These are phyloP conservation scores for Morpho helenor DNA, from an alignment of 2,888 invertebrate genomes.

Conservation along the genomic window DNA sequence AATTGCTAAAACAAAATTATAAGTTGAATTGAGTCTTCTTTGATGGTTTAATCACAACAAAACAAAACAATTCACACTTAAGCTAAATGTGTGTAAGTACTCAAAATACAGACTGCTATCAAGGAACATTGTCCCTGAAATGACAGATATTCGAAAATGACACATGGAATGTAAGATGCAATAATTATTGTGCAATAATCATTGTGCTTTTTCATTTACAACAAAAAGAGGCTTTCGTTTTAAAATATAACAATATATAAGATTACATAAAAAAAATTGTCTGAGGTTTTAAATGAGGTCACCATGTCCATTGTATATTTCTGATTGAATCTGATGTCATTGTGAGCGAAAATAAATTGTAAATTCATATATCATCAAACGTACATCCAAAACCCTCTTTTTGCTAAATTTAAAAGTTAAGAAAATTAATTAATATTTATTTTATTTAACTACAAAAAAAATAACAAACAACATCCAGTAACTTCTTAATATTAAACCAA, in stretches of 20 bases:
- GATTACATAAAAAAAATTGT: conserved; percentile 5
- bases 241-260: conserved; percentile 9
- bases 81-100: no score
- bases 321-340: background rate
- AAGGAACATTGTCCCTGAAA: background rate
- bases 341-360: no score
- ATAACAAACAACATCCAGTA: conserved; percentile 26
- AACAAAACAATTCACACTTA: no score
- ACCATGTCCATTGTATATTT: conserved; percentile 4
- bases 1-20: no score
- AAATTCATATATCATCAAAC: background rate
- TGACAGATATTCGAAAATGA: conserved; percentile 2
- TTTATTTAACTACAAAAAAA: conserved; percentile 21
- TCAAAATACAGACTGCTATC: background rate
- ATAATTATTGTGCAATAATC: conserved; percentile 32
- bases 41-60: no score
- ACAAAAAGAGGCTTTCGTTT: conserved; percentile 16
- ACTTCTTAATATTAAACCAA: conserved; percentile 23
- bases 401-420: conserved; percentile 10
- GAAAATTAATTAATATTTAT: conserved; percentile 10
- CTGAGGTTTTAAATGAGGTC: conserved; percentile 5
- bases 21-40: no score
- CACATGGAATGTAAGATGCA: conserved; percentile 33
- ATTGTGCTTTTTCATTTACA: conserved; percentile 26
- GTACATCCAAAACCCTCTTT: conserved; percentile 10